Evolutionary conservation across 2,797 vertebrate genomes (phyloP), one percentile per base, ranked within the genome.

Genomic region (Potorous gilbertii): DNA sequence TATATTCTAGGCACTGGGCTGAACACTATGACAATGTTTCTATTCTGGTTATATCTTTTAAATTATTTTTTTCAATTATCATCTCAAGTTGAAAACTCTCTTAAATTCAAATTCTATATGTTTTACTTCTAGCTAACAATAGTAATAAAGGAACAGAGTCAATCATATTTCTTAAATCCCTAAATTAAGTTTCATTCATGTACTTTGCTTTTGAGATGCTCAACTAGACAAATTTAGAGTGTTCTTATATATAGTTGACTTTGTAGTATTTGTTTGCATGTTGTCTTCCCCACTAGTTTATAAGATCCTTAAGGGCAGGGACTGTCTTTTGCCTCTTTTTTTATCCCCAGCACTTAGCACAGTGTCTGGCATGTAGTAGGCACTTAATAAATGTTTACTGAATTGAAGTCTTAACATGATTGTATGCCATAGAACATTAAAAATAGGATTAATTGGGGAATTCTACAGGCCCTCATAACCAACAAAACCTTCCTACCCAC

Each of bases 71-170:
- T 55, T 54, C 3, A 62, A 12, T 90, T n/a, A 62, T 14, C 13
- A 27, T 87, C 24, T 50, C 40, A 81, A 46, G 21, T 87, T 27
- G 24, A 87, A 74, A 87, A 87, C 13, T n/a, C 66, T 90, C 34
- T 81, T 95, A n/a, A 92, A 91, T 31, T 92, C 2, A 46, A 96
- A 52, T 55, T 29, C n/a, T 92, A 10, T 40, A n/a, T 66, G 34
- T 46, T 87, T 87, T 87, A 87, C 18, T 87, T 87, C 40, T 27
- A 81, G 40, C 66, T 81, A 46, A 46, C 40, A 46, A 46, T 27
- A 81, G 16, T 21, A 74, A 74, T n/a, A 46, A 40, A 74, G 40
- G 40, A 40, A 40, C 16, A 13, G 16, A 13, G 29, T 62, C 24
- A 56, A 56, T 54, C 16, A 54, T 21, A 34, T 97, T 90, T 54